A percentile compares a stretch with the other conserved stretches of the same genome.
These are phyloP conservation scores for Actinostola sp. DNA, from an alignment of 92 coral and sea anemone genomes.

Conservation along the genomic window DNA sequence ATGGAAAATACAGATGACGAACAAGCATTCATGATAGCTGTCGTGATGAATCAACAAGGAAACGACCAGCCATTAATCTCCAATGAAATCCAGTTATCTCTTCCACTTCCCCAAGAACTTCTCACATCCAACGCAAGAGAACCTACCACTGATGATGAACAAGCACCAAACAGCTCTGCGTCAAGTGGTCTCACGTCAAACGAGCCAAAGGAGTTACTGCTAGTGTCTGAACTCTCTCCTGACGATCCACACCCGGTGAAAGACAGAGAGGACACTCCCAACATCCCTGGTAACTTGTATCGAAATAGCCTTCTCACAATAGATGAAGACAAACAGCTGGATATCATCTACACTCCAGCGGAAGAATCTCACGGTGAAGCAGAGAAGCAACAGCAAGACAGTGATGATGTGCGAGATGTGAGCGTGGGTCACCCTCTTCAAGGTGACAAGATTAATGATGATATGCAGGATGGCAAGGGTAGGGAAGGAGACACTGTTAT, in stretches of 20 bases:
- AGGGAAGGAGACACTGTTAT: too few relatives aligned
- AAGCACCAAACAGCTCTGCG: too few relatives aligned
- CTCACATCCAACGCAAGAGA: conserved; percentile 8
- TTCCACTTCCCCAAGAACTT: conserved; percentile 67
- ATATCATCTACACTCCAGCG: conserved; percentile 13
- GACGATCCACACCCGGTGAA: neutral
- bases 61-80: conserved; percentile 58
- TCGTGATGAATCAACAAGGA: conserved; percentile 27
- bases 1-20: conserved; percentile 49
- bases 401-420: neutral
- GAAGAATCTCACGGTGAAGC: neutral
- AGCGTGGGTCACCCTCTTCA: too few relatives aligned
- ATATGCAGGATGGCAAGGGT: too few relatives aligned
- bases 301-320: conserved; percentile 63
- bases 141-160: neutral
- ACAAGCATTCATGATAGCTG: conserved; percentile 16
- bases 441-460: too few relatives aligned
- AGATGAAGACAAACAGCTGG: conserved; percentile 60
- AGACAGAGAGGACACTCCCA: neutral
- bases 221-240: conserved; percentile 58
- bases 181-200: neutral
- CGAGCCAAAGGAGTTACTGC: conserved; percentile 45
- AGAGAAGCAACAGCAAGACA: conserved; percentile 20
- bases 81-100: conserved; percentile 76
- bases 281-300: conserved; percentile 11